phyloP scores from a whole-genome alignment of 2,113 vertebrate genomes.

The Thinocorus orbignyianus region DNA sequence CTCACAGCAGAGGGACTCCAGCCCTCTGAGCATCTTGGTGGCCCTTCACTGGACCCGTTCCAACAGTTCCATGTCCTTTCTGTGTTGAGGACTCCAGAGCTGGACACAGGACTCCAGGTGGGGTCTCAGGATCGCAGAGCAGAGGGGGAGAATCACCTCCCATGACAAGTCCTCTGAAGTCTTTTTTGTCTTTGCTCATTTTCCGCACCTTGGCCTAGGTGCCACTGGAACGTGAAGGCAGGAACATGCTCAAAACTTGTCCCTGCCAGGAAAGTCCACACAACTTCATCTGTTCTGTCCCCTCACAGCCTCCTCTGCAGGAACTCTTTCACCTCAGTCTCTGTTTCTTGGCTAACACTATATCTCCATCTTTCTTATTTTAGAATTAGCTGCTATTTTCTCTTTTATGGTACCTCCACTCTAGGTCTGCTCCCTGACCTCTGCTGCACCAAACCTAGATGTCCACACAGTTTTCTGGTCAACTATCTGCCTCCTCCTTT shows the following conservation, averaged over 20 bases:
- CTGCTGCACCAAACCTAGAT: background rate
- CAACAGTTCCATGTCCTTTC: too few species aligned
- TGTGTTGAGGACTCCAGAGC: too few species aligned
- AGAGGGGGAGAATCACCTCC: too few species aligned
- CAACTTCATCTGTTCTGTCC: background rate
- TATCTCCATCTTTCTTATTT: background rate
- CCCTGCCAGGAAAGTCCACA: background rate
- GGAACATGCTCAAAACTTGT: background rate
- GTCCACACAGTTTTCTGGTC: background rate
- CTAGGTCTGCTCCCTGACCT: background rate
- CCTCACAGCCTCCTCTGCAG: background rate
- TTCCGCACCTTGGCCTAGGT: background rate
- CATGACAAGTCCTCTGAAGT: background rate
- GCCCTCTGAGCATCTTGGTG: too few species aligned
- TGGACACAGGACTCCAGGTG: too few species aligned
- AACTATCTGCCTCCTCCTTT: background rate
- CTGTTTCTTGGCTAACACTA: background rate
- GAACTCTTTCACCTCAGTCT: background rate
- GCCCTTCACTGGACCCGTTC: too few species aligned
- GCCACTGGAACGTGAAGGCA: background rate
- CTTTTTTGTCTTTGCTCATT: background rate
- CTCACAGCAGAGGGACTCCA: too few species aligned
- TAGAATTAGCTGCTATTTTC: background rate
- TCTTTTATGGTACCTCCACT: background rate
- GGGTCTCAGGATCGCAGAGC: too few species aligned